Evolutionary conservation across 2,113 vertebrate species (phyloP), one percentile per base, ranked within the genome.

Genomic region (Aegypius monachus): DNA sequence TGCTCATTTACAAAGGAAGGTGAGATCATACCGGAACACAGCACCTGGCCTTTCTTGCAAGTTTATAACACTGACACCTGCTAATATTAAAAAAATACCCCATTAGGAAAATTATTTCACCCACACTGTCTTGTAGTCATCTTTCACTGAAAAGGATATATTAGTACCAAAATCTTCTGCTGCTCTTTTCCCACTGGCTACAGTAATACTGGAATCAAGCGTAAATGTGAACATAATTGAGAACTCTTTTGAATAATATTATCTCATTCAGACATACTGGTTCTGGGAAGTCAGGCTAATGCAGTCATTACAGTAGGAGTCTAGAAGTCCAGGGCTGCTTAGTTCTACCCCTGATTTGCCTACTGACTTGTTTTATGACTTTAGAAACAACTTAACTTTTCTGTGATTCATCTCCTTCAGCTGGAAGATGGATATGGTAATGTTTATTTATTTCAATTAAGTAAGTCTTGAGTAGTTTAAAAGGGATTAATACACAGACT

Each of bases 401-500:
- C 70, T 80, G 58, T 91, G 78, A 96, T 91, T 91, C 78, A 80
- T 48, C 63, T 89, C 42, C 86, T 97, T 94, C 86, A 88, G 74
- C 29, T 88, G 55, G 31, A 66, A 93, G 87, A 93, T 77, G 86
- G 81, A 66, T 73, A 93, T 56, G 74, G 93, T 86, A 86, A 93
- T 71, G 71, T 86, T 94, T 95, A 88, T 91, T 97, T 95, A 86
- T 85, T 97, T 95, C 91, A 94, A 72, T 95, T 89, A 95, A 79
- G 45, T 87, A 95, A 79, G 45, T 87, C 61, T 86, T 63, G 61
- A 91, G 83, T 66, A 42, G 12, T 86, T 95, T 93, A 66, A 95
- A 96, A 93, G 74, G 63, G 84, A 80, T 95, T 97, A 82, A 97
- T 96, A 31, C 16, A 55, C 10, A 55, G 53, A 31, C 29, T 6